These are phyloP conservation scores for Xylota segnis DNA, from an alignment of 2,888 invertebrate genomes.

Conservation along the genomic window DNA sequence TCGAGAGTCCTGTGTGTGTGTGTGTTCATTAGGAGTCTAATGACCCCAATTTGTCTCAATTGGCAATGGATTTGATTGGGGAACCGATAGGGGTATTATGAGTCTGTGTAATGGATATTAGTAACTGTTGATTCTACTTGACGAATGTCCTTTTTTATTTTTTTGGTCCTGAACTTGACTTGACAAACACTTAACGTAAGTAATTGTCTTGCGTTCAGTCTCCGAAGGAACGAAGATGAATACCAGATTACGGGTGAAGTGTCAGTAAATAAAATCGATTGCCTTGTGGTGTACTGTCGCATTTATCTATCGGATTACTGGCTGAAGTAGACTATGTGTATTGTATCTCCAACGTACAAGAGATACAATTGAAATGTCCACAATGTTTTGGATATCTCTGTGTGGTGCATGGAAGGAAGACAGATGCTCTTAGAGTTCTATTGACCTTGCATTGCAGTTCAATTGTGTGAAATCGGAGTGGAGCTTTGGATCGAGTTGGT, in stretches of 20 bases:
- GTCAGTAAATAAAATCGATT: conserved; percentile 52
- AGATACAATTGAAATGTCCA: conserved; percentile 16
- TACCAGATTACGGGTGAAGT: conserved; percentile 38
- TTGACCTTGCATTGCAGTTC: background rate
- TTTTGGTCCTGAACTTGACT: background rate
- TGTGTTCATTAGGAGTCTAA: conserved; percentile 20
- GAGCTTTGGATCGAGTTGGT: background rate
- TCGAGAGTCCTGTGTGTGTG: background rate
- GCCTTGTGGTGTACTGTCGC: conserved; percentile 19
- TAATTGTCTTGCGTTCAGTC: background rate
- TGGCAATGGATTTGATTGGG: conserved; percentile 29
- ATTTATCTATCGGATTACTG: conserved; percentile 22
- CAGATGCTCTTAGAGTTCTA: background rate
- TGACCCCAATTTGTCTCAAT: conserved; percentile 49
- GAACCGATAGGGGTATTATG: conserved; percentile 32
- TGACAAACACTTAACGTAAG: background rate
- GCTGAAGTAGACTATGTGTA: background rate
- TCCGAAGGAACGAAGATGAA: conserved; percentile 28
- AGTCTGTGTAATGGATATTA: conserved; percentile 11
- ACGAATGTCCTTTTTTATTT: conserved; percentile 12
- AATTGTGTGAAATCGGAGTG: background rate
- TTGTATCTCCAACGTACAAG: background rate
- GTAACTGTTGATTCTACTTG: conserved; percentile 49
- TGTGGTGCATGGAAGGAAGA: background rate
- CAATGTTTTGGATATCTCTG: background rate